Conservation (phyloP, 2,113 vertebrate species). For the Dolichotis patagonum region DNA sequence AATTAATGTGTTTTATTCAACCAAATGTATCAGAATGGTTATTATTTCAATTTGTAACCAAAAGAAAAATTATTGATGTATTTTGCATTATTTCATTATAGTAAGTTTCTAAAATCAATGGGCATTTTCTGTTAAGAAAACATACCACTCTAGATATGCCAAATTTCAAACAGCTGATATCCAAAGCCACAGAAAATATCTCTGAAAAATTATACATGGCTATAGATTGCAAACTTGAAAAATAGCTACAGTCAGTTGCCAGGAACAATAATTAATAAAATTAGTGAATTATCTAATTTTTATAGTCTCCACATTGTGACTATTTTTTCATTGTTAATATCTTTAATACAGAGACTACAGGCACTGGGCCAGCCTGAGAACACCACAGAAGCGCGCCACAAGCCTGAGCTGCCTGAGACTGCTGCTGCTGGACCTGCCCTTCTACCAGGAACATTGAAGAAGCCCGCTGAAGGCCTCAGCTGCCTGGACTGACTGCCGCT, state of each 20-base stretch:
- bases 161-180: background rate
- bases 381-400: too few species aligned
- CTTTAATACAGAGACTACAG: too few species aligned
- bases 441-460: too few species aligned
- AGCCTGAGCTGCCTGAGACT: too few species aligned
- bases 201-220: background rate
- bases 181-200: background rate
- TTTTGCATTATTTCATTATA: background rate
- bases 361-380: too few species aligned
- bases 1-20: background rate
- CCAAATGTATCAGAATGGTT: background rate
- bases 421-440: too few species aligned
- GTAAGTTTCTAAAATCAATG: background rate
- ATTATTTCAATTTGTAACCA: background rate
- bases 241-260: background rate
- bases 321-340: background rate
- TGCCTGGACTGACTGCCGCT: too few species aligned
- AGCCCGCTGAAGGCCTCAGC: too few species aligned
- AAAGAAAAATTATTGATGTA: background rate
- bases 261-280: background rate
- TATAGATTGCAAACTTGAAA: background rate
- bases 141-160: background rate
- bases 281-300: background rate
- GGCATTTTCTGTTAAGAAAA: background rate
- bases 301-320: background rate